Evolutionary conservation across 2,113 vertebrate genomes (phyloP).

Genomic region (Hemibagrus wyckioides): DNA sequence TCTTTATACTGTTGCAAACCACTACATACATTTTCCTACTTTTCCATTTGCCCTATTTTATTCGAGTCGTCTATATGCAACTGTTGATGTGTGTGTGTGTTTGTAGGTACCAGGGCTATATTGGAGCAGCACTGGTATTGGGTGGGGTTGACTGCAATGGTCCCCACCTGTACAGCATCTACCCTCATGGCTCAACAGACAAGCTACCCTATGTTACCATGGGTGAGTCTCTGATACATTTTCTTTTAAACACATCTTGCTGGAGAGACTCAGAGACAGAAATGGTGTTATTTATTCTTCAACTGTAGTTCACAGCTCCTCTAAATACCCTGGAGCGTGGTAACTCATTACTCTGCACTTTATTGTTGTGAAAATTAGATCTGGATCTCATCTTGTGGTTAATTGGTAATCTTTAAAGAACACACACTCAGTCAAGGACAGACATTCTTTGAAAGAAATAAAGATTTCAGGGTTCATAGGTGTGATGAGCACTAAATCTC

Average conservation of each 20-base stretch:
- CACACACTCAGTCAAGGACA: neutral
- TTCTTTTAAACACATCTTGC: neutral
- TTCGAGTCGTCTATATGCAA: neutral
- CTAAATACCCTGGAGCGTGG: too few species aligned
- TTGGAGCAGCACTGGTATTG: constrained; percentile 91
- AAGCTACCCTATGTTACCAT: constrained; percentile 97
- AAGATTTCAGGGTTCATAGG: neutral
- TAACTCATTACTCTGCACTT: neutral
- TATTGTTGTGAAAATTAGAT: neutral
- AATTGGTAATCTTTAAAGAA: neutral
- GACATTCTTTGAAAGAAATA: neutral
- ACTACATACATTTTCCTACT: neutral
- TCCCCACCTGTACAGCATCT: constrained; percentile 96
- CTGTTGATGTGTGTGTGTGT: neutral
- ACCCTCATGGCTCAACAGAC: constrained; percentile 97
- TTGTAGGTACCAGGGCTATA: constrained; percentile 95
- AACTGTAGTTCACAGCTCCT: neutral
- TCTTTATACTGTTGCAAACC: neutral
- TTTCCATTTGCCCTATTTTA: neutral
- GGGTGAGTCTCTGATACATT: constrained; percentile 77
- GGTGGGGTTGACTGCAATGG: constrained; percentile 92
- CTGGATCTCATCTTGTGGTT: neutral
- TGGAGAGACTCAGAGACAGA: neutral
- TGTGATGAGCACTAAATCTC: too few species aligned
- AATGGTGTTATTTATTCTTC: neutral